Base-by-base conservation (phyloP, 2,888 invertebrate species). In the Neoascia interrupta region DNA sequence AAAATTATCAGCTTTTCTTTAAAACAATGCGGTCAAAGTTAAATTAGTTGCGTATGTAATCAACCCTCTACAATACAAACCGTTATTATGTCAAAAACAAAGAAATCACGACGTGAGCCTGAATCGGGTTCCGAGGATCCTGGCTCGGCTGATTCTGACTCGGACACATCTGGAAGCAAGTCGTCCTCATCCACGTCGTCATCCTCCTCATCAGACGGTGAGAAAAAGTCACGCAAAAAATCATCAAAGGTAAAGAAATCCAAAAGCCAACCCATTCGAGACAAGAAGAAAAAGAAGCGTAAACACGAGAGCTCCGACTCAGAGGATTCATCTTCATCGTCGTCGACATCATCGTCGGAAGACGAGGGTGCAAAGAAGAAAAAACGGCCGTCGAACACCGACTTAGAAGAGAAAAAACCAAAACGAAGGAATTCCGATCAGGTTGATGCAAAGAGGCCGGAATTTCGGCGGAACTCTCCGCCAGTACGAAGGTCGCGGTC, bases 81-180 rank as follows among this genome's bases (percentile, higher is more conserved):
- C n/a, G n/a, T n/a, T n/a, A n/a, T n/a, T n/a, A 81, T 81, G 81
- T 49, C 81, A 26, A 81, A 81, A 70, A 31, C 53, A 1, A 81
- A 75, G 23, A 75, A 60, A n/a, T n/a, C n/a, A n/a, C n/a, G n/a
- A n/a, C n/a, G n/a, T n/a, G 64, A 64, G 16, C 19, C 39, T 5
- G 74, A 66, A 19, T 61, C 70, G 4, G 60, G 11, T 8, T 69
- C 43, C 2, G 69, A 61, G 2, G 53, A 58, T 6, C 47, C 58
- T 10, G 63, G 54, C 54, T 74, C 74, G 1, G 31, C 1, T 0
- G 41, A 69, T 8, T 63, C 80, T 0, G 68, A 76, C 49, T 79
- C 79, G 1, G 63, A 63, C 23, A 60, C 70, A 6, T 64, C 81
- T 0, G 54, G 15, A 1, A 76, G 69, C 5, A 75, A 72, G 1